These are phyloP conservation scores for Numenius phaeopus DNA, from an alignment of 2,797 vertebrate species.

Conservation along the genomic window DNA sequence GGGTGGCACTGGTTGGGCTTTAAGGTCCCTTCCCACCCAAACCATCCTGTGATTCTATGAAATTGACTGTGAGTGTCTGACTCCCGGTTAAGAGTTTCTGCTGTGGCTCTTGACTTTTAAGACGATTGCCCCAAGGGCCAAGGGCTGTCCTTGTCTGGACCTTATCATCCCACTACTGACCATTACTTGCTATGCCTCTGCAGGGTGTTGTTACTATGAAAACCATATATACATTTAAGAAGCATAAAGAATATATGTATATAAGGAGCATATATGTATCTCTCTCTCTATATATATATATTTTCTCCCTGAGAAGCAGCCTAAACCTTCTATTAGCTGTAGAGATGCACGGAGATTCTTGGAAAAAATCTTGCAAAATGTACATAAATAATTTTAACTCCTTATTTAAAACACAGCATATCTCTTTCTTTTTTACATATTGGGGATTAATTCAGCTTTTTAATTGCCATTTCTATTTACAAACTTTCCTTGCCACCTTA, in stretches of 20 bases:
- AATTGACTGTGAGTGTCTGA: neutral
- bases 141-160: neutral
- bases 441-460: neutral
- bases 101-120: neutral
- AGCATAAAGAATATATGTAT: neutral
- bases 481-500: neutral
- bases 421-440: neutral
- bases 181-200: neutral
- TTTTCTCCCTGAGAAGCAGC: neutral
- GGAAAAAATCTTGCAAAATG: neutral
- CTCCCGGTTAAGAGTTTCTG: neutral
- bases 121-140: neutral
- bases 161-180: neutral
- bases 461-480: neutral
- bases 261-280: neutral
- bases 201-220: neutral
- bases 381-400: neutral
- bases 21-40: neutral
- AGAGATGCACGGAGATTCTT: neutral
- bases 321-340: neutral
- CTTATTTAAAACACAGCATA: neutral
- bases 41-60: neutral
- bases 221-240: neutral
- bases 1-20: no score
- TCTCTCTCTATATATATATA: neutral